phyloP scores from a whole-genome alignment of 2,888 invertebrate species.

The Eueremaeus valkanovi region DNA sequence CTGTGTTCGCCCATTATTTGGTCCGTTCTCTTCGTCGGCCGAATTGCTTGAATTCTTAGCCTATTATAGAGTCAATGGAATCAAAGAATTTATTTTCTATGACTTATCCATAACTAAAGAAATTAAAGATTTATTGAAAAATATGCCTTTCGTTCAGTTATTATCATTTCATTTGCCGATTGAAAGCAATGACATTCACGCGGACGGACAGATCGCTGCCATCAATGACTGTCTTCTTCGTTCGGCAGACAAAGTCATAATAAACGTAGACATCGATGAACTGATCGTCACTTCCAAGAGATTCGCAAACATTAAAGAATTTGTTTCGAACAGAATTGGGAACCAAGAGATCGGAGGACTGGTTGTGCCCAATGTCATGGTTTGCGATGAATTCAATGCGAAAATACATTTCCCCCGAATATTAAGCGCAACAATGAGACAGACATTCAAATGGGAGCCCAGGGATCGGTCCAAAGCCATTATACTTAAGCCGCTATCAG shows the following conservation, averaged over 20 bases:
- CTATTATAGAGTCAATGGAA: constrained; percentile 2
- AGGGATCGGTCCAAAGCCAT: constrained; percentile 9
- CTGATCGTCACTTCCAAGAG: neutral
- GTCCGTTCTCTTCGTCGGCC: neutral
- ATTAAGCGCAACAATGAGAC: neutral
- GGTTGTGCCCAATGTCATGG: neutral
- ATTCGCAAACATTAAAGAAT: neutral
- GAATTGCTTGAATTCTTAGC: constrained; percentile 2
- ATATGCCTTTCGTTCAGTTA: constrained; percentile 9
- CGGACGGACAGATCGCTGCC: constrained; percentile 26
- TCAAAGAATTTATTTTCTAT: neutral
- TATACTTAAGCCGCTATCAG: neutral
- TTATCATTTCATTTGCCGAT: constrained; percentile 23
- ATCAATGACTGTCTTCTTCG: constrained; percentile 10
- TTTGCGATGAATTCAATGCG: neutral
- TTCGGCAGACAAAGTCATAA: neutral
- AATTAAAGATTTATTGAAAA: neutral
- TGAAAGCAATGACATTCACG: constrained; percentile 6
- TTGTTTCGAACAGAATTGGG: neutral
- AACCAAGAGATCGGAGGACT: neutral
- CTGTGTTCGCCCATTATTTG: constrained; percentile 21
- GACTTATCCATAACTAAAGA: constrained; percentile 1
- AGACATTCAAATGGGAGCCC: neutral
- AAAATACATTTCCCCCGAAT: neutral
- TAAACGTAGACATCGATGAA: constrained; percentile 14